phyloP scores from a whole-genome alignment of 2,113 vertebrate species.

The Origma solitaria region DNA sequence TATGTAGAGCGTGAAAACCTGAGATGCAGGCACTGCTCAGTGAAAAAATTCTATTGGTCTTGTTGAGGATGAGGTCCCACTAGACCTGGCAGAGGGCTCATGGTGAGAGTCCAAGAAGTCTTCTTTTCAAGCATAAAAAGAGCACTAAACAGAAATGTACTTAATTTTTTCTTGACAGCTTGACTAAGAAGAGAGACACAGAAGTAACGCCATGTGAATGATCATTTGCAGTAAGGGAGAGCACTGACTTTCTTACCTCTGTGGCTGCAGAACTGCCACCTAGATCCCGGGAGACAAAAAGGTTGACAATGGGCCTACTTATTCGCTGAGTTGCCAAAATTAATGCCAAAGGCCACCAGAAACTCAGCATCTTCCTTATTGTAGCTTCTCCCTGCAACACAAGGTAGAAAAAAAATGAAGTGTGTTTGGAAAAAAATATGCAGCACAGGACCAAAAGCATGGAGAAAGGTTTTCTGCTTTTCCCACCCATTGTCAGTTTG shows the following conservation, averaged over 20 bases:
- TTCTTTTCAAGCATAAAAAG: neutral
- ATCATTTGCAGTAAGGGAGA: neutral
- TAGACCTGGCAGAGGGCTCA: neutral
- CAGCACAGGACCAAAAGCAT: neutral
- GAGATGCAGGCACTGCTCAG: neutral
- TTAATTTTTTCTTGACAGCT: neutral
- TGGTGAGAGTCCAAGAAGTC: neutral
- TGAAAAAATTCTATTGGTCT: neutral
- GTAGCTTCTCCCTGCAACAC: slow-evolving; percentile 88
- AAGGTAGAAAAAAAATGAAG: neutral
- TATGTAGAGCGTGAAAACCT: neutral
- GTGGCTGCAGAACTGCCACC: slow-evolving; percentile 86
- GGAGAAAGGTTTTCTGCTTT: neutral
- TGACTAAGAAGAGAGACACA: neutral
- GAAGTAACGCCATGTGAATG: neutral
- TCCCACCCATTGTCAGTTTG: neutral
- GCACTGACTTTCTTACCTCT: slow-evolving; percentile 75
- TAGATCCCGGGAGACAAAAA: slow-evolving; percentile 95
- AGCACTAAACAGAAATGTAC: neutral
- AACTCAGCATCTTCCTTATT: slow-evolving; percentile 93
- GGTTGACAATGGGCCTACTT: slow-evolving; percentile 95
- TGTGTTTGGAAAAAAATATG: neutral
- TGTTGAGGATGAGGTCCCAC: neutral
- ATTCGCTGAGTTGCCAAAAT: slow-evolving; percentile 96
- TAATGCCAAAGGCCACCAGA: slow-evolving; percentile 98